These are phyloP conservation scores for Trachemys scripta DNA, from an alignment of 2,113 vertebrate genomes.

Conservation along the genomic window DNA sequence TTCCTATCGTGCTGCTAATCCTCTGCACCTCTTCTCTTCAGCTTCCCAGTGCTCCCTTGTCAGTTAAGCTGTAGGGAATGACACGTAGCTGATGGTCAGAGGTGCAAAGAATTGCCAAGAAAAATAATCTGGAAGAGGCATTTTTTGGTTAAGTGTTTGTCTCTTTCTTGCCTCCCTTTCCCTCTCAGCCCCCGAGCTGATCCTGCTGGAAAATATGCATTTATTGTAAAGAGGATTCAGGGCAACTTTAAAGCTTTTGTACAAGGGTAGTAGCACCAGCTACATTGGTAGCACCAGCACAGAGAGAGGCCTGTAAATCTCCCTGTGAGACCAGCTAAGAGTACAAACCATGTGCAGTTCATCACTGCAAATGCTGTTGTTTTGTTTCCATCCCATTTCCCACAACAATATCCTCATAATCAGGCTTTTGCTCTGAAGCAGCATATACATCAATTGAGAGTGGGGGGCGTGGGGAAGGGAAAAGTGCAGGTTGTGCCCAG, in stretches of 20 bases:
- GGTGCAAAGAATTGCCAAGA: neutral
- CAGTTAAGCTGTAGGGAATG: neutral
- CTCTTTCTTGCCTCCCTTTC: neutral
- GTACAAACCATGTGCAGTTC: neutral
- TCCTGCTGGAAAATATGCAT: neutral
- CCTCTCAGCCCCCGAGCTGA: neutral
- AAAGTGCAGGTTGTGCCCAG: neutral
- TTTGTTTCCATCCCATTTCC: neutral
- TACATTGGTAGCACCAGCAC: neutral
- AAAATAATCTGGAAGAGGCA: neutral
- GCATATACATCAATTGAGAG: neutral
- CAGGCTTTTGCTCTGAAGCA: neutral
- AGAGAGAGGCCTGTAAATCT: neutral
- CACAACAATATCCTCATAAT: neutral
- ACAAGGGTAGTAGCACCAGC: neutral
- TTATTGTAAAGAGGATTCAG: neutral
- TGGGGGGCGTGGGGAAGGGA: neutral
- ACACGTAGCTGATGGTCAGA: neutral
- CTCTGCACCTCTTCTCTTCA: neutral
- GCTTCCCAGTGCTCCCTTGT: neutral
- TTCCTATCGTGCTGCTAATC: neutral
- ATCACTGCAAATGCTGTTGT: neutral
- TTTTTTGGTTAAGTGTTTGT: rapidly evolving
- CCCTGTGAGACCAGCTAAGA: neutral
- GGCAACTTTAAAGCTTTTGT: neutral